Base-by-base conservation (phyloP, 2,888 invertebrate species). In the Chalcis sispes region DNA sequence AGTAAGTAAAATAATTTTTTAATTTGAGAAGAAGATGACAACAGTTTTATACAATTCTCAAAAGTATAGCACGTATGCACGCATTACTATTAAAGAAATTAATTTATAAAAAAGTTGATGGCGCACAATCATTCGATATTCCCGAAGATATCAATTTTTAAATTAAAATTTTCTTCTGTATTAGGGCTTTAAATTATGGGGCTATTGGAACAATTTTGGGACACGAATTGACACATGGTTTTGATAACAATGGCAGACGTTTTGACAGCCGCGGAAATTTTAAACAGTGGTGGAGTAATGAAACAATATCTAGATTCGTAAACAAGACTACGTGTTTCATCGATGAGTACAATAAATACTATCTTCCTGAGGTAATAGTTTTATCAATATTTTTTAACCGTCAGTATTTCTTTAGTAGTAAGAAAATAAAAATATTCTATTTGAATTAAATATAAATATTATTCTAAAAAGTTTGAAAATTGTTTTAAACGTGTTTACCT, bases 241-340 rank as follows among this genome's bases (percentile, higher is more conserved):
- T 92, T 81, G 92, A 92, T 79, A 91, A 91, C 81, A 89, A 86
- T 86, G 96, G 97, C 15, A 92, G 96, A 62, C 93, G 94, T 84
- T 97, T 94, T 83, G 96, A 98, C 86, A 94, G 94, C 83, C 90
- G 93, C 80, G 98, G 98, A 13, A 96, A 96, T 88, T 90, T 95
- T 83, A 89, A 94, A n/a, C 94, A 95, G 77, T 98, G 97, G 97
- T 98, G 97, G 97, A 93, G 93, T 1, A 94, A 95, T 81, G 89
- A 90, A 54, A 96, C 96, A 0, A 92, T 95, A 59, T 89, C 90
- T 15, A 93, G 93, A 23, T 98, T 96, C 87, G 91, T 93, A 65
- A 92, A 94, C 79, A 92, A 93, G 83, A 93, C 95, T 0, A 90
- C 93, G 78, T 98, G 98, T 86, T 97, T 98, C 85, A 90, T 97